These are phyloP conservation scores for Hydrotaea diabolus DNA, from an alignment of 2,888 invertebrate species.

Conservation along the genomic window DNA sequence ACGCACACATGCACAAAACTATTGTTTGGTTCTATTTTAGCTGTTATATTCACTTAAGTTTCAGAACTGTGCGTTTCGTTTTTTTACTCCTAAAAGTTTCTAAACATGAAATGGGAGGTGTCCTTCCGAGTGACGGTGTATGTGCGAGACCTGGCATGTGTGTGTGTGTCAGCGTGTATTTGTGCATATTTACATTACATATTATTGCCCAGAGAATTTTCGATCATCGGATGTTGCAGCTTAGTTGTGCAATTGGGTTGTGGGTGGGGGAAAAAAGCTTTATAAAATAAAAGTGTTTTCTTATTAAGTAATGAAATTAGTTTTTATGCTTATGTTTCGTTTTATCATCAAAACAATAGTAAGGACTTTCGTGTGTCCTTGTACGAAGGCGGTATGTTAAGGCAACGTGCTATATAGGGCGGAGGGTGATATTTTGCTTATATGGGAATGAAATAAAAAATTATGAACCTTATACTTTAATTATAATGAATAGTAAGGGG, in stretches of 20 bases:
- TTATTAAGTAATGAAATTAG: constrained; percentile 66
- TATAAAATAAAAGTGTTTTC: constrained; percentile 58
- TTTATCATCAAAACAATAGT: not conserved
- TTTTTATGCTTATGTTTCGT: constrained; percentile 60
- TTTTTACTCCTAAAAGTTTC: constrained; percentile 16
- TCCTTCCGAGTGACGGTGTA: constrained; percentile 13
- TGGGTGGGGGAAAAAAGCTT: not conserved
- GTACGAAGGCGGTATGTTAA: too few relatives aligned
- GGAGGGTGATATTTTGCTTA: too few relatives aligned
- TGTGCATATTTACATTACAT: constrained; percentile 52
- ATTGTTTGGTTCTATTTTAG: constrained; percentile 7
- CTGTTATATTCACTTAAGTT: constrained; percentile 31
- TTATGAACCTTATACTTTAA: too few relatives aligned
- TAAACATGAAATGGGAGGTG: constrained; percentile 66
- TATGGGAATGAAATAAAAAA: too few relatives aligned
- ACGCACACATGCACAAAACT: constrained; percentile 31
- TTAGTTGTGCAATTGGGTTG: not conserved
- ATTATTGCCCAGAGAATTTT: constrained; percentile 63
- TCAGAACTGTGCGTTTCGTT: constrained; percentile 23
- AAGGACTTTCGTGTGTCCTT: too few relatives aligned
- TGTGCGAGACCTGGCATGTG: constrained; percentile 8
- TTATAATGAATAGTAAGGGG: too few relatives aligned
- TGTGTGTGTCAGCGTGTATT: constrained; percentile 5
- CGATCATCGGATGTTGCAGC: constrained; percentile 24
- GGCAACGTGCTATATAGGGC: too few relatives aligned